Evolutionary conservation across 2,797 vertebrate genomes (phyloP).

Genomic region (Oreortyx pictus): DNA sequence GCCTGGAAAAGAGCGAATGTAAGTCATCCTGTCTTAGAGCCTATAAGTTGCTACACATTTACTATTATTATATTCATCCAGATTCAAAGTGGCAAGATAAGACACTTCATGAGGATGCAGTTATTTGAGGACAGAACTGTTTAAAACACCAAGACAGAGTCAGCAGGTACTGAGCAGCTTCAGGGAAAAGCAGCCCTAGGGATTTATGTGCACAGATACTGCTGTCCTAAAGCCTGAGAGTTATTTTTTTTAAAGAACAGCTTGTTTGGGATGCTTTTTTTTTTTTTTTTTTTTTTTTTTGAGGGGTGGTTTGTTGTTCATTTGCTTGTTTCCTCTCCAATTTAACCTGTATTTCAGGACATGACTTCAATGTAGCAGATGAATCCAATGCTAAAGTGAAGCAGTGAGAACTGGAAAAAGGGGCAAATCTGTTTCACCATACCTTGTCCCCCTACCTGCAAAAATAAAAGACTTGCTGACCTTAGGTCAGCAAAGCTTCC

Average conservation of each 20-base stretch:
- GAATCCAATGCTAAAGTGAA: not conserved
- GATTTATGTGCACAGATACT: not conserved
- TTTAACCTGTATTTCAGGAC: not conserved
- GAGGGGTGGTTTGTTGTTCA: too few species aligned
- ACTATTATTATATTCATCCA: not conserved
- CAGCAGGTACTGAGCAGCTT: not conserved
- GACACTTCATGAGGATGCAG: not conserved
- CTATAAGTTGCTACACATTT: not conserved
- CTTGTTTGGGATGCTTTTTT: too few species aligned
- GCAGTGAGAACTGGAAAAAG: not conserved
- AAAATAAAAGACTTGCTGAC: constrained; percentile 41
- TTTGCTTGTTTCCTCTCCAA: not conserved
- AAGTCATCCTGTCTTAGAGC: not conserved
- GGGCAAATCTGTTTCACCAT: not conserved
- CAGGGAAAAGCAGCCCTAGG: not conserved
- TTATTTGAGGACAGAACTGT: not conserved
- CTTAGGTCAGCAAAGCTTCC: constrained; percentile 39
- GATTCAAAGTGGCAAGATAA: not conserved
- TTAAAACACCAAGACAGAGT: not conserved
- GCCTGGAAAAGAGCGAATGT: not conserved
- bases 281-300: too few species aligned
- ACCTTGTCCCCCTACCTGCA: constrained; percentile 16
- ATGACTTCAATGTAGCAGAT: rapidly evolving
- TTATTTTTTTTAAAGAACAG: not conserved
- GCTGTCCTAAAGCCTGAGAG: not conserved